Conservation (phyloP, 2,797 vertebrate genomes). For the Tenualosa thibaudeaui region DNA sequence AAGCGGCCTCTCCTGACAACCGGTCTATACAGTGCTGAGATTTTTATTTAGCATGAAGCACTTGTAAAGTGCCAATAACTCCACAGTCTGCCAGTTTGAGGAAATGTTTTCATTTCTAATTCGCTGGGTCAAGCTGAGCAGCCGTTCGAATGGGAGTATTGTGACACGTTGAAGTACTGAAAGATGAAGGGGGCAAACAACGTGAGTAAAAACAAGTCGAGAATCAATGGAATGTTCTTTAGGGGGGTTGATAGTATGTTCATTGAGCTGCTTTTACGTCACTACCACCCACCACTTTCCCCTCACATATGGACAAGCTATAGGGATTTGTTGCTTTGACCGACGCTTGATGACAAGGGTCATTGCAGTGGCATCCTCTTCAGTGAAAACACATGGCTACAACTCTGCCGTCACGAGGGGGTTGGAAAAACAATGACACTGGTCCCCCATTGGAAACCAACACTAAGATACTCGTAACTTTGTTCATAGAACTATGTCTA, state of each 20-base stretch:
- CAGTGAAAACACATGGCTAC: conserved; percentile 50
- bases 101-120: background rate
- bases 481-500: background rate
- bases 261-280: conserved; percentile 78
- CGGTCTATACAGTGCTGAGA: conserved; percentile 4
- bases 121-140: background rate
- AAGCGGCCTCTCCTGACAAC: background rate
- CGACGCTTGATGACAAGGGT: conserved; percentile 78
- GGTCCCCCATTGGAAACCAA: conserved; percentile 36
- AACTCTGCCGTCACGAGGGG: conserved; percentile 11
- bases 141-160: background rate
- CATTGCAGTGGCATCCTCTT: conserved; percentile 64
- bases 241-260: conserved; percentile 69
- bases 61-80: conserved; percentile 15
- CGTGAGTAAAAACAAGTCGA: conserved; percentile 36
- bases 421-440: conserved; percentile 44
- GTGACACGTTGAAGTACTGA: background rate
- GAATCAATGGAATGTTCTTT: conserved; percentile 72
- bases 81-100: background rate
- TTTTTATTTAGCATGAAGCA: conserved; percentile 26
- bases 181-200: conserved; percentile 6
- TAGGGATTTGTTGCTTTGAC: conserved; percentile 73
- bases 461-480: background rate
- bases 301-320: conserved; percentile 72
- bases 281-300: conserved; percentile 80